Percentiles rank a stretch among this genome's conserved stretches.
These are phyloP conservation scores for Gobionotothen gibberifrons DNA, from an alignment of 2,797 vertebrate species.

Conservation along the genomic window DNA sequence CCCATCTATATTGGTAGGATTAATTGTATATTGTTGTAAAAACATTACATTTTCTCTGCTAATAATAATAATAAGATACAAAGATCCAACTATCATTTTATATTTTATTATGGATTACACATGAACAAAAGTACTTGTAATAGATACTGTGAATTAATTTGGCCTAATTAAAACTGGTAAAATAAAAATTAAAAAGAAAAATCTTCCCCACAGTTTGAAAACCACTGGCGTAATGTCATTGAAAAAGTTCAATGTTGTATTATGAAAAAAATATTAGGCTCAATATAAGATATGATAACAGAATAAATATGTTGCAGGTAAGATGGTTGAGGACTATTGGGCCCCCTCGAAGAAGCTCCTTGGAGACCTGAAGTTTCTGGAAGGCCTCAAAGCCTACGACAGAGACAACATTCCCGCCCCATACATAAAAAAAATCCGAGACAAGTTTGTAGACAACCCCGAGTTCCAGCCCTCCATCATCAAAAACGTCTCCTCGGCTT, in stretches of 20 bases:
- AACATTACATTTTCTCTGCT: too few relatives aligned
- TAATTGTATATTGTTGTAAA: too few relatives aligned
- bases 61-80: too few relatives aligned
- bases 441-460: conserved; percentile 89
- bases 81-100: too few relatives aligned
- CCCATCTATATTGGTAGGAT: too few relatives aligned
- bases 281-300: background rate
- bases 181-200: too few relatives aligned
- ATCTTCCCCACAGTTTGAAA: too few relatives aligned
- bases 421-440: conserved; percentile 92
- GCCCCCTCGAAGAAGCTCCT: conserved; percentile 93
- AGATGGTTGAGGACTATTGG: conserved; percentile 96
- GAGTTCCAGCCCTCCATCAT: conserved; percentile 92
- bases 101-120: too few relatives aligned
- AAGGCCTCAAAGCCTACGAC: conserved; percentile 89
- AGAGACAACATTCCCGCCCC: conserved; percentile 90
- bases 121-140: too few relatives aligned
- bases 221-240: background rate
- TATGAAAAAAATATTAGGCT: background rate
- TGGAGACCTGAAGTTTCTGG: conserved; percentile 93
- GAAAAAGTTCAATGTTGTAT: background rate
- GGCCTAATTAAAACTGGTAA: too few relatives aligned
- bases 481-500: conserved; percentile 94
- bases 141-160: too few relatives aligned
- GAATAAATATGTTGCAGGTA: conserved; percentile 80